Evolutionary conservation across 1,140 invertebrate species (phyloP), one percentile per base, ranked within the genome.

Genomic region (Ylistrum balloti): DNA sequence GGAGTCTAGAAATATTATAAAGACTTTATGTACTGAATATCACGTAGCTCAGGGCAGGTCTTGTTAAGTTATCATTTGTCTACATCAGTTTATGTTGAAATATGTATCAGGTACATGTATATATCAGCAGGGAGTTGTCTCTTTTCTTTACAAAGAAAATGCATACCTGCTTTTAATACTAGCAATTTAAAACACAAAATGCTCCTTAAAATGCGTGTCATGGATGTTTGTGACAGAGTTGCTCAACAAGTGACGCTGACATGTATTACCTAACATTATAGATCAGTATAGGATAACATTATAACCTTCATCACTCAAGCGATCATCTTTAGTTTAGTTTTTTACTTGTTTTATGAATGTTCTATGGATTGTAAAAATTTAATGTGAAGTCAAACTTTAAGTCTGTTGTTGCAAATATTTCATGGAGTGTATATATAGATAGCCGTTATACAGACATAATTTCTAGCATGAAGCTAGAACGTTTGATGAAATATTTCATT

Each of bases 191-290:
- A 48, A 48, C 11, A 48, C 22, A 20, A 48, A 38, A 48, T 48
- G n/a, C 56, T 28, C n/a, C 56, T 74, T n/a, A 11, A 74, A 74
- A 74, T 74, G 56, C 56, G 28, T 74, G 56, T 74, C 41, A 45
- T 45, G 7, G 41, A 38, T 38, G 13, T 38, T 28, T n/a, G 28
- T 74, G 56, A 11, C 56, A 28, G 9, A 74, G 28, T 5, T 28
- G 56, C 56, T 28, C 56, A n/a, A 74, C 56, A 28, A 74, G 20
- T 74, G n/a, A 74, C 28, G 28, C 5, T 38, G 35, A 13, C 35
- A 38, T 38, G 35, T 38, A 38, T 74, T 28, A 5, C 0, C n/a
- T 74, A 74, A 74, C 22, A 28, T 74, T 74, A 74, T 74, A 74
- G 56, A 74, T 28, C n/a, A 74, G 22, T 74, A 28, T 74, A 9